A percentile compares a stretch with the other conserved stretches of the same genome.
Evolutionary conservation across 2,113 vertebrate species (phyloP).

Genomic region (Holacanthus passer): DNA sequence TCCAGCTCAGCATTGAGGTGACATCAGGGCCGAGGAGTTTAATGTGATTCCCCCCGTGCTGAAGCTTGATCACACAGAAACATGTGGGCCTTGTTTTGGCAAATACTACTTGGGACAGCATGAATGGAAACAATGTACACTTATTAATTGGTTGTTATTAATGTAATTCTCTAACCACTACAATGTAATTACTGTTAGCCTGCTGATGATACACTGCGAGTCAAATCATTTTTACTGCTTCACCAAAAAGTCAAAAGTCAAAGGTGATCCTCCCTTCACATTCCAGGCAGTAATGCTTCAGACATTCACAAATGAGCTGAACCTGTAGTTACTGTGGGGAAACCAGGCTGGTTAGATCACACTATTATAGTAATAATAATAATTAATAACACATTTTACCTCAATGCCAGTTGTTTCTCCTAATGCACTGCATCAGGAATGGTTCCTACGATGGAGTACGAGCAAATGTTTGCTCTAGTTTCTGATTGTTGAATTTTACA

Average conservation of each 20-base stretch:
- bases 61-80: slow-evolving; percentile 3
- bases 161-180: slow-evolving; percentile 51
- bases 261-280: background rate
- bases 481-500: slow-evolving; percentile 16
- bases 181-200: background rate
- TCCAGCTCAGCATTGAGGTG: background rate
- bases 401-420: slow-evolving; percentile 22
- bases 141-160: slow-evolving; percentile 5
- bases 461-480: slow-evolving; percentile 5
- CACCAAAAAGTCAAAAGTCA: background rate
- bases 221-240: background rate
- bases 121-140: slow-evolving; percentile 5
- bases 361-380: background rate
- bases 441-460: background rate
- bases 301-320: background rate
- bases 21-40: background rate
- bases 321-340: background rate
- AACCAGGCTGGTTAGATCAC: background rate
- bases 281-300: background rate
- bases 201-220: slow-evolving; percentile 12
- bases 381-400: slow-evolving; percentile 28
- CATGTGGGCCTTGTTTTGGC: background rate
- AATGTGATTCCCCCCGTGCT: background rate
- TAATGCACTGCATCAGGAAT: slow-evolving; percentile 20
- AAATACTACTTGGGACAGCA: slow-evolving; percentile 4